A percentile compares a stretch with the other conserved stretches of the same genome.
phyloP scores from a whole-genome alignment of 2,113 vertebrate genomes.

The Orcinus orca region DNA sequence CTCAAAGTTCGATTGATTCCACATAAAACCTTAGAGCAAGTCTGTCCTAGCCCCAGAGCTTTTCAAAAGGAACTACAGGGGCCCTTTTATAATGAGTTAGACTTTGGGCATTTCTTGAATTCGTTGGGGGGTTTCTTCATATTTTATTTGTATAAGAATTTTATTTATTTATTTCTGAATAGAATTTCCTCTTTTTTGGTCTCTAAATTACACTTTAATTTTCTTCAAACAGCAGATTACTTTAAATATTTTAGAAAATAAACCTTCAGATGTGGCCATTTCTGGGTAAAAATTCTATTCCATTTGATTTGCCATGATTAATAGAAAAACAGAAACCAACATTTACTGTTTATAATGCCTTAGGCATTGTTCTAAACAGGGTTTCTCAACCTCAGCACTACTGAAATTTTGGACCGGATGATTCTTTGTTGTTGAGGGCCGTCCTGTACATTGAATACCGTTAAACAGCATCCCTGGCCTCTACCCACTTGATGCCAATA shows the following conservation, averaged over 20 bases:
- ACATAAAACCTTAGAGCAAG: background rate
- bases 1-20: background rate
- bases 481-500: background rate
- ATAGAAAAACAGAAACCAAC: background rate
- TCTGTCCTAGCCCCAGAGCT: background rate
- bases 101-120: background rate
- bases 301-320: conserved; percentile 5
- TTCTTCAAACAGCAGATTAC: background rate
- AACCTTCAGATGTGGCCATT: conserved; percentile 1
- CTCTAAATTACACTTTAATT: conserved; percentile 13
- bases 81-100: background rate
- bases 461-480: background rate
- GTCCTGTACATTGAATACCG: background rate
- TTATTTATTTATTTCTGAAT: conserved; percentile 28
- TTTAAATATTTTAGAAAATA: conserved; percentile 37
- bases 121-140: background rate
- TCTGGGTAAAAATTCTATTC: background rate
- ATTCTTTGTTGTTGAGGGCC: background rate
- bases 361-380: background rate
- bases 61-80: background rate
- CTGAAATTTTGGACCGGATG: background rate
- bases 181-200: background rate
- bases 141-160: conserved; percentile 28
- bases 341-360: background rate
- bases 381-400: background rate